Evolutionary conservation across 2,113 vertebrate genomes (phyloP), one percentile per base, ranked within the genome.

Genomic region (Amazona vittata): DNA sequence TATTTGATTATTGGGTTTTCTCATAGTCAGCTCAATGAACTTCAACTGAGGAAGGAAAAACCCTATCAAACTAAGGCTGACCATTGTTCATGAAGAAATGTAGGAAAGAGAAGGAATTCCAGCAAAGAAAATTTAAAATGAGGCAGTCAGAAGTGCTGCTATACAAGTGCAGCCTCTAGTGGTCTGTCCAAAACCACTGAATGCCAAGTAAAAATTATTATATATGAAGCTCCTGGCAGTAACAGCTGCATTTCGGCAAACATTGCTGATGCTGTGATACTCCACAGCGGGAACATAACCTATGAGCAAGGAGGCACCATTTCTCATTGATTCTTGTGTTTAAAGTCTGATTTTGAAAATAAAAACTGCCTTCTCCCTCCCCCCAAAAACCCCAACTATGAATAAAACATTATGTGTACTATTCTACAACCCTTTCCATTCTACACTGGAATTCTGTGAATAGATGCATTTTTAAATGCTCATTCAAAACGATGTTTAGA

Each of bases 91-190:
- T 33, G 9, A 65, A 67, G 59, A 70, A 67, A 22, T 31, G 53
- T 0, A 92, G 37, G 37, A 62, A 41, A 71, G 7, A 57, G 12
- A 75, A 85, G 37, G 18, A 86, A 69, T 47, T 77, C 5, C 29
- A 83, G 47, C 43, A 59, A 62, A 88, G 60, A 4, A 64, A 91
- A 86, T 74, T 19, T 50, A 35, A 92, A 80, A 39, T 46, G 10
- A 63, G 19, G 28, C 26, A 53, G 44, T 41, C n/a, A 68, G 68
- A 76, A 53, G 26, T 50, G 31, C 47, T 77, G 21, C 73, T 91
- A 59, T 86, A n/a, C 94, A 90, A 94, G 88, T 80, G 93, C 94
- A 95, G 67, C 96, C 96, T 96, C 97, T 97, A 96, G 93, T 95
- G 96, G 97, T 52, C 69, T 50, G 11, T 69, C 47, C 62, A 86